These are phyloP conservation scores for Heteromurus nitidus DNA, from an alignment of 2,888 invertebrate genomes.

Conservation along the genomic window DNA sequence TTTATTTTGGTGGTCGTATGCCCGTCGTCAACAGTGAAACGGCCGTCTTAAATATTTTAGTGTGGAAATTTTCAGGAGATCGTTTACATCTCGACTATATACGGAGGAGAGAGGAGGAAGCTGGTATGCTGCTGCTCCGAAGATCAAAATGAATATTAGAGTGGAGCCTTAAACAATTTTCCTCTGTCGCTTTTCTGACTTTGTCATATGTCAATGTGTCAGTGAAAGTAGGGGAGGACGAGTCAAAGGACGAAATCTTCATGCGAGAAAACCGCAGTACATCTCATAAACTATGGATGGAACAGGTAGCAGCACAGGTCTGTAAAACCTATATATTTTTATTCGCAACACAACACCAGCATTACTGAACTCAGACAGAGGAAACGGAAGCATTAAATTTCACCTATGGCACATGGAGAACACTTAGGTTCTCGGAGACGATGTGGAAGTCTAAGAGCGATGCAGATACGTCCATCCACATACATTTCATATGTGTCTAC, in stretches of 20 bases:
- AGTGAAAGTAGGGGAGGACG: conserved; percentile 1
- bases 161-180: conserved; percentile 43
- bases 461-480: too few species aligned
- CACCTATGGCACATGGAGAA: too few species aligned
- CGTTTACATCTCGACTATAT: conserved; percentile 26
- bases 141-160: conserved; percentile 56
- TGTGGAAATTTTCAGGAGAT: conserved; percentile 51
- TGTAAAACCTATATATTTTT: too few species aligned
- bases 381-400: conserved; percentile 57
- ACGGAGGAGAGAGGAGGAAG: neutral
- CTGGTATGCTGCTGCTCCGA: too few species aligned
- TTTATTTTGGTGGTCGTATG: too few species aligned
- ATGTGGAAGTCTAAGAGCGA: conserved; percentile 8
- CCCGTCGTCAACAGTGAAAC: too few species aligned
- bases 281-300: conserved; percentile 56
- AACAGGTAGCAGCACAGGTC: conserved; percentile 44
- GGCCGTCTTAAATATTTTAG: conserved; percentile 51
- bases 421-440: too few species aligned
- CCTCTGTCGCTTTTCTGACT: conserved; percentile 32
- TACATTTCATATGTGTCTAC: too few species aligned
- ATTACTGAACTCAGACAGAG: conserved; percentile 33
- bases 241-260: neutral
- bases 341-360: too few species aligned
- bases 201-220: conserved; percentile 64
- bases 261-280: conserved; percentile 27